A percentile compares a stretch with the other conserved stretches of the same genome.
Conservation (phyloP, 2,797 vertebrate genomes). For the Centropyge bicolor region DNA sequence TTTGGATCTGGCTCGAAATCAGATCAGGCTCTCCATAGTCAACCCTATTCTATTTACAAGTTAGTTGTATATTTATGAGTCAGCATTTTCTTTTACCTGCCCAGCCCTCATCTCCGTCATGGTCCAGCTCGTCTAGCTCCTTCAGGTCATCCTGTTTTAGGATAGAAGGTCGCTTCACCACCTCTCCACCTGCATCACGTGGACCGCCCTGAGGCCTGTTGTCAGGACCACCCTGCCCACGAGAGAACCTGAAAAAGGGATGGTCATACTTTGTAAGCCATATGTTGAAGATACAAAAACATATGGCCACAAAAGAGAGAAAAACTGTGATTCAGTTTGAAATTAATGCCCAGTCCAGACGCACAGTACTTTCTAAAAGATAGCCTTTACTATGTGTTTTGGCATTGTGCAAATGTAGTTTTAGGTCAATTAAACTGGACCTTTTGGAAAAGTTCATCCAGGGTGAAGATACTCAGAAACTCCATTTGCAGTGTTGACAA, state of each 20-base stretch:
- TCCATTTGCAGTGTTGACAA: too few relatives aligned
- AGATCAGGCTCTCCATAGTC: not conserved
- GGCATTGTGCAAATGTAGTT: too few relatives aligned
- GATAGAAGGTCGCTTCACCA: conserved; percentile 93
- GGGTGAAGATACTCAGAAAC: too few relatives aligned
- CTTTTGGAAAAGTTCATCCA: too few relatives aligned
- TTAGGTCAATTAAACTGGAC: too few relatives aligned
- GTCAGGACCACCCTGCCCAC: conserved; percentile 85
- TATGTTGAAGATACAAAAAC: not conserved
- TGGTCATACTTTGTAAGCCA: not conserved
- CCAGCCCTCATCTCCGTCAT: conserved; percentile 95
- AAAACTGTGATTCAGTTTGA: not conserved
- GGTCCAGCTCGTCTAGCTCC: conserved; percentile 90
- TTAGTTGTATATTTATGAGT: not conserved
- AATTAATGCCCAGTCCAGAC: not conserved
- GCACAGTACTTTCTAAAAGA: too few relatives aligned
- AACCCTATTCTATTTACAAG: not conserved
- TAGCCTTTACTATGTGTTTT: too few relatives aligned
- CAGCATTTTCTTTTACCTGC: conserved; percentile 84
- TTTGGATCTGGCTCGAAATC: not conserved
- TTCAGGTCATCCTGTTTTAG: conserved; percentile 96
- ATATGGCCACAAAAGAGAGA: fast-evolving
- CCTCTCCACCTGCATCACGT: conserved; percentile 85
- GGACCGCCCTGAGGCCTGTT: conserved; percentile 80
- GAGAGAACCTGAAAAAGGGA: conserved; percentile 85